Conservation (phyloP, 2,113 vertebrate genomes). For the Tetrao urogallus region DNA sequence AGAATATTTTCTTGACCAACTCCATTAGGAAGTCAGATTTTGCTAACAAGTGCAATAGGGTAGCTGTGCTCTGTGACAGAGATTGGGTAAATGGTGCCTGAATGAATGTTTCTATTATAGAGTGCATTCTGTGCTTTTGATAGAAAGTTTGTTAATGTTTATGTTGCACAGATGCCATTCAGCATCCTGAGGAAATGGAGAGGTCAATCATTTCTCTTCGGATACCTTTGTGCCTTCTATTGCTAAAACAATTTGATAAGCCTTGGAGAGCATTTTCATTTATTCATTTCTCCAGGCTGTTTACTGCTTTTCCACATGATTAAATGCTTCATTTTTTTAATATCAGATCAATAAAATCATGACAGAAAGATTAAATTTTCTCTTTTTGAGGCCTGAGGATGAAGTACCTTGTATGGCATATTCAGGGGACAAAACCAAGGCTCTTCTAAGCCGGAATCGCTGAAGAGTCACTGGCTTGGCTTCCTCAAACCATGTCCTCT, state of each 20-base stretch:
- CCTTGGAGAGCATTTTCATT: not conserved
- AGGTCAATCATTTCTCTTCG: not conserved
- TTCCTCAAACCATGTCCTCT: not conserved
- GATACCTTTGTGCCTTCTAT: not conserved
- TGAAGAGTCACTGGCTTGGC: not conserved
- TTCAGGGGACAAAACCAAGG: not conserved
- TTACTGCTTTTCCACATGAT: not conserved
- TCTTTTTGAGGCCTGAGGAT: not conserved
- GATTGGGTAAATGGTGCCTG: not conserved
- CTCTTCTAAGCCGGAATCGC: not conserved
- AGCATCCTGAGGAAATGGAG: not conserved
- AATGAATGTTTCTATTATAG: not conserved
- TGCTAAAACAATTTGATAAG: not conserved
- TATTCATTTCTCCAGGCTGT: not conserved
- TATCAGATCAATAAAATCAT: rapidly evolving
- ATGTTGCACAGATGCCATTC: rapidly evolving
- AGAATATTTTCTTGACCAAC: not conserved
- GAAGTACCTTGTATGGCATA: not conserved
- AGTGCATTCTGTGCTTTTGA: not conserved
- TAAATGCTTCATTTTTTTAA: not conserved
- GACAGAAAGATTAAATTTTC: not conserved
- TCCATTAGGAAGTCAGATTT: not conserved
- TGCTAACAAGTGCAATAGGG: not conserved
- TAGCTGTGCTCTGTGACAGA: not conserved
- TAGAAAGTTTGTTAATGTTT: not conserved